phyloP scores from a whole-genome alignment of 2,797 vertebrate species.

The Enteromius paludinosus region DNA sequence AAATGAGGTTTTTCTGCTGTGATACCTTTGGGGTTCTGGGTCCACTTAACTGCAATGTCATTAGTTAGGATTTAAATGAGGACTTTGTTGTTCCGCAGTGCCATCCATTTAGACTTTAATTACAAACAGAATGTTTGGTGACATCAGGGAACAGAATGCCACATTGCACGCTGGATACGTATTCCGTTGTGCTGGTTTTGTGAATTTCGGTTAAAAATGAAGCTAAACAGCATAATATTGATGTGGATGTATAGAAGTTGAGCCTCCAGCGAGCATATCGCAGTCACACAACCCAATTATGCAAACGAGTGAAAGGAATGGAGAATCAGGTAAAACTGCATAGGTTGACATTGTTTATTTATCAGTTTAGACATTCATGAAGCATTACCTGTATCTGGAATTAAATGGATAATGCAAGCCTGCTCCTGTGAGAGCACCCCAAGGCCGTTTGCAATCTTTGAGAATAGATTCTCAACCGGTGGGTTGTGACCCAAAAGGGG shows the following conservation, averaged over 20 bases:
- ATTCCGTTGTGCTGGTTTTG: constrained; percentile 30
- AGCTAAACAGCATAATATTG: constrained; percentile 5
- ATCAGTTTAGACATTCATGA: constrained; percentile 31
- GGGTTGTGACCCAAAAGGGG: not conserved
- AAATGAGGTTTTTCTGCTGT: constrained; percentile 75
- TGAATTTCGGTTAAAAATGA: constrained; percentile 33
- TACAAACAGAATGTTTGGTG: constrained; percentile 68
- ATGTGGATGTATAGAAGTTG: constrained; percentile 15
- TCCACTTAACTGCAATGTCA: constrained; percentile 75
- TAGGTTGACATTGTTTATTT: constrained; percentile 1
- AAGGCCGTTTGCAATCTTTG: constrained; percentile 13
- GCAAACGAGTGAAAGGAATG: not conserved
- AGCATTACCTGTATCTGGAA: constrained; percentile 24
- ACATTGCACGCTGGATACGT: constrained; percentile 20
- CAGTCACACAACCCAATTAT: constrained; percentile 21
- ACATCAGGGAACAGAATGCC: constrained; percentile 59
- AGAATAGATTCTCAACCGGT: constrained; percentile 6
- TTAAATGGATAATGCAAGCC: constrained; percentile 31
- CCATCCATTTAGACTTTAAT: constrained; percentile 77
- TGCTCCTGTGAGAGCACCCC: not conserved
- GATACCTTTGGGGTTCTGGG: constrained; percentile 72
- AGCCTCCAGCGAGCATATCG: constrained; percentile 3
- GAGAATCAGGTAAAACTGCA: constrained; percentile 9
- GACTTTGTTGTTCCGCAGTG: constrained; percentile 72
- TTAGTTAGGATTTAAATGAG: constrained; percentile 76